phyloP scores from a whole-genome alignment of 2,797 vertebrate genomes.

The Nannoperca obscura region DNA sequence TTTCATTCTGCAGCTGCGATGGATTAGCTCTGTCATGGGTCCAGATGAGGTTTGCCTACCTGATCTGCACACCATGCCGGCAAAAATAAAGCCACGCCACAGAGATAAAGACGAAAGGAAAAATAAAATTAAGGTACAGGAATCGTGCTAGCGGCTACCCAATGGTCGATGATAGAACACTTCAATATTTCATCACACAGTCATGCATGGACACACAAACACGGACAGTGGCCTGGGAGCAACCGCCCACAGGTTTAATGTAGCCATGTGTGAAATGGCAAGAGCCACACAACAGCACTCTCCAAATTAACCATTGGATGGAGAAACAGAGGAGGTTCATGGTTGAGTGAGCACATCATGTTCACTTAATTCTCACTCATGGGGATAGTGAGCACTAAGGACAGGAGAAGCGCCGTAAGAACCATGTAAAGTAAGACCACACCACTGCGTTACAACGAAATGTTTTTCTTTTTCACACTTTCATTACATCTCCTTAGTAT shows the following conservation, averaged over 20 bases:
- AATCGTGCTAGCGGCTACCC: constrained; percentile 29
- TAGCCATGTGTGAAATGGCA: constrained; percentile 84
- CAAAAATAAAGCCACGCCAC: constrained; percentile 66
- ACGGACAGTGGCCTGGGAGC: constrained; percentile 67
- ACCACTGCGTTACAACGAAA: constrained; percentile 7
- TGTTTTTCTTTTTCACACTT: neutral
- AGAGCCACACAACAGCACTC: constrained; percentile 78
- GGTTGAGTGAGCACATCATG: constrained; percentile 80
- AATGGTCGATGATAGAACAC: constrained; percentile 69
- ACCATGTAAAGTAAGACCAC: constrained; percentile 43
- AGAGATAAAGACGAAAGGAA: constrained; percentile 55
- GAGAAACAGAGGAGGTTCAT: constrained; percentile 74
- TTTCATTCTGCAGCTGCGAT: constrained; percentile 85
- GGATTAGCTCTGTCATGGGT: constrained; percentile 83
- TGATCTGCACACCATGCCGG: constrained; percentile 68
- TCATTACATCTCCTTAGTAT: neutral
- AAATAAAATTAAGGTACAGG: constrained; percentile 65
- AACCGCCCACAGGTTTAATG: constrained; percentile 82
- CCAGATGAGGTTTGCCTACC: constrained; percentile 82
- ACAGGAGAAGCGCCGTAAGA: constrained; percentile 42
- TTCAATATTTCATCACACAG: constrained; percentile 81
- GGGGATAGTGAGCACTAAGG: constrained; percentile 68
- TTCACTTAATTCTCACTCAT: constrained; percentile 81
- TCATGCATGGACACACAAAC: constrained; percentile 80
- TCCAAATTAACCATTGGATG: constrained; percentile 79